Evolutionary conservation across 2,888 invertebrate species (phyloP).

Genomic region (Pristionchus japonicus): DNA sequence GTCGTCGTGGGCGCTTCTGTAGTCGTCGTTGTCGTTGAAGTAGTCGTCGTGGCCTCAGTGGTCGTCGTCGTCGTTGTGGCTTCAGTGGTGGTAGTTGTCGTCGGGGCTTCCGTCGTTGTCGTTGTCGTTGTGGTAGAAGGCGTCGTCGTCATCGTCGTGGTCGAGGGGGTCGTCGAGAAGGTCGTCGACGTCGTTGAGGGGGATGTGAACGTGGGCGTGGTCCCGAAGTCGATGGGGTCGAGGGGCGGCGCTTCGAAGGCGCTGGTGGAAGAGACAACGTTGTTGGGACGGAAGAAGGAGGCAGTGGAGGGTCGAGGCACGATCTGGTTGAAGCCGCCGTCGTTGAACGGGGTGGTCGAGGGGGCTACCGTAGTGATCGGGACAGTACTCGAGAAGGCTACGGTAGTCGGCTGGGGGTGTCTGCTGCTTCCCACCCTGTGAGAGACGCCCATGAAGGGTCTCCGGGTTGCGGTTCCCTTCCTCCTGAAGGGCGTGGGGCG

Average conservation of each 20-base stretch:
- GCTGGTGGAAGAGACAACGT: background rate
- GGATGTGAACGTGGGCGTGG: slow-evolving; percentile 29
- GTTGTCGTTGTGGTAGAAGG: slow-evolving; percentile 43
- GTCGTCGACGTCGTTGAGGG: background rate
- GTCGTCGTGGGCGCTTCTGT: slow-evolving; percentile 48
- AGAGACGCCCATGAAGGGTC: slow-evolving; percentile 11
- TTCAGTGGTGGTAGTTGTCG: slow-evolving; percentile 46
- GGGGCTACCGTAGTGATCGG: background rate
- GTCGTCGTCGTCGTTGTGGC: slow-evolving; percentile 46
- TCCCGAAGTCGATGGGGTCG: slow-evolving; percentile 1
- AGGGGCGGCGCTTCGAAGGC: slow-evolving; percentile 32
- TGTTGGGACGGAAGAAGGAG: background rate
- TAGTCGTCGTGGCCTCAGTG: slow-evolving; percentile 44
- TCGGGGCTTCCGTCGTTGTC: slow-evolving; percentile 15
- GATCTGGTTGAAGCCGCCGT: background rate
- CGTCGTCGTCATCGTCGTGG: slow-evolving; percentile 11
- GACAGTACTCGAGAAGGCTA: background rate
- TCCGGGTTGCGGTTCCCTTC: background rate
- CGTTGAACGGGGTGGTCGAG: background rate
- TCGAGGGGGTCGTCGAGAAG: slow-evolving; percentile 3
- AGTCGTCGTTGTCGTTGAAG: slow-evolving; percentile 42
- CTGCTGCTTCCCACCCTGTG: background rate
- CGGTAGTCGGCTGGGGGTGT: background rate
- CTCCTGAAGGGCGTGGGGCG: background rate
- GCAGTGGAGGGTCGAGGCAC: background rate